Percentiles rank a stretch among this genome's conserved stretches.
Evolutionary conservation across 2,113 vertebrate genomes (phyloP).

Genomic region (Ochotona princeps): DNA sequence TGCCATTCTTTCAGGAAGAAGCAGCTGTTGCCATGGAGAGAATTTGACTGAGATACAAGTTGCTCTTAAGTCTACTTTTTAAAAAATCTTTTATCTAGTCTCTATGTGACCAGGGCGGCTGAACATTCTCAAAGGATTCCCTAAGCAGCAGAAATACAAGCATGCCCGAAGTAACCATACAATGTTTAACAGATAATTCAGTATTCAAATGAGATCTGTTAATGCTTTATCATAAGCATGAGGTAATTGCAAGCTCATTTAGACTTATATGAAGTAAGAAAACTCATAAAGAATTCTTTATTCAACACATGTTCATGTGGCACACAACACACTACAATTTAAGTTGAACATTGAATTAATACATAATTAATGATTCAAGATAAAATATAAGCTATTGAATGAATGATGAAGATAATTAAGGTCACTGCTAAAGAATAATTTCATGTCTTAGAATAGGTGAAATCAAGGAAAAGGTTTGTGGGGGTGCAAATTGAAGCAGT

Average conservation of each 20-base stretch:
- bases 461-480: not conserved
- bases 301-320: not conserved
- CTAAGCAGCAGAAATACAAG: conserved; percentile 30
- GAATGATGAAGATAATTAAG: conserved; percentile 22
- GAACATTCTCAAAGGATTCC: conserved; percentile 36
- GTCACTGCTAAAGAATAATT: not conserved
- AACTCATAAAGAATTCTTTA: not conserved
- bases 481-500: not conserved
- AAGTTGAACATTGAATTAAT: conserved; percentile 18
- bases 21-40: conserved; percentile 58
- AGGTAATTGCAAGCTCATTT: not conserved
- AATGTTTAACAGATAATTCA: conserved; percentile 46
- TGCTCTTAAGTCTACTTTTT: conserved; percentile 40
- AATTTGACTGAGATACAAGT: conserved; percentile 37
- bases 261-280: not conserved
- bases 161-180: not conserved
- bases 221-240: conserved; percentile 25
- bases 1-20: conserved; percentile 53
- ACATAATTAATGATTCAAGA: not conserved
- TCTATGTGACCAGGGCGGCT: not conserved
- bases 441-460: not conserved
- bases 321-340: not conserved
- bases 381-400: not conserved
- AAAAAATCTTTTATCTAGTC: conserved; percentile 33
- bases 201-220: conserved; percentile 14